Evolutionary conservation across 2,113 vertebrate species (phyloP), one percentile per base, ranked within the genome.

Genomic region (Seriola aureovittata): DNA sequence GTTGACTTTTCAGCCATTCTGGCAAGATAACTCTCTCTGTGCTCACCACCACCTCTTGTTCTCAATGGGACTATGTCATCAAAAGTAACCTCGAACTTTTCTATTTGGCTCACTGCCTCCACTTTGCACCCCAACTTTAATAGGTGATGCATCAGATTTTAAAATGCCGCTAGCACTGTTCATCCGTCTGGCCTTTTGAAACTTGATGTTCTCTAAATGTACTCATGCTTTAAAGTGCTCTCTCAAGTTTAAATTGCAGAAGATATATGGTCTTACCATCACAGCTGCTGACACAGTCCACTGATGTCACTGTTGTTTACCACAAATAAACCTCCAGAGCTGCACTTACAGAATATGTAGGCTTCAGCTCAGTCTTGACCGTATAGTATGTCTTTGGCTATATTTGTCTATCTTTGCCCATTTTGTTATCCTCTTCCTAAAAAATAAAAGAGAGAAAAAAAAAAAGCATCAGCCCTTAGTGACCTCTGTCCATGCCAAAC

Each of bases 401-500:
- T 44, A 42, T 64, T 46, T 80, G 62, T 52, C 57, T 68, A 29
- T 55, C 42, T 89, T 80, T 78, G 54, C n/a, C 40, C 42, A 68
- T 82, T 82, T 63, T 60, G 9, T 34, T 17, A 65, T 73, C 36
- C 46, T 55, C 29, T 0, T 1, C 16, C 36, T 70, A 84, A 54
- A 75, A 54, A 16, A 25, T 72, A 68, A 60, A 32, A 36, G 5
- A 6, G 3, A 6, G 0, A 36, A 42, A 42, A 42, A 42, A 34
- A 29, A 17, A 75, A 88, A 84, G 70, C 87, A 75, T 80, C 79
- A 83, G 84, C 90, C 88, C 85, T 90, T 44, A 21, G n/a, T 81
- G 91, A 91, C 89, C 92, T 89, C 72, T 81, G 69, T 81, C 79
- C 82, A 86, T 64, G 71, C 85, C 84, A 85, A 84, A 90, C 88